Evolutionary conservation across 2,888 invertebrate species (phyloP).

Genomic region (Plagiodera versicolora): DNA sequence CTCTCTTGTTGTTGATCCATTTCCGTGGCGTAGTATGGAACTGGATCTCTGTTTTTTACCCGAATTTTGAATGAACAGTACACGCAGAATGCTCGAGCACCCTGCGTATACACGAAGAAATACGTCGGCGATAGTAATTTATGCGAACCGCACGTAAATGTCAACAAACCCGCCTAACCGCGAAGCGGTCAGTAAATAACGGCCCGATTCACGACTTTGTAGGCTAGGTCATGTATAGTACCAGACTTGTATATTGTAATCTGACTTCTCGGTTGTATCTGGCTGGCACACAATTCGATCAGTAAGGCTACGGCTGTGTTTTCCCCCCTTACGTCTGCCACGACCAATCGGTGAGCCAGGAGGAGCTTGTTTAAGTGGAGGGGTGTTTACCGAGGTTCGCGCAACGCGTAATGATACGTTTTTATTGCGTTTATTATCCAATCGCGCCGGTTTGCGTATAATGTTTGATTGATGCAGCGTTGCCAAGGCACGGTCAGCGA

Average conservation of each 20-base stretch:
- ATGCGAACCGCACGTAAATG: constrained; percentile 17
- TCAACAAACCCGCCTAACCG: constrained; percentile 14
- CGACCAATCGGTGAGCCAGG: constrained; percentile 46
- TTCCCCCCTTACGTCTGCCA: constrained; percentile 32
- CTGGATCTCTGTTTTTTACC: constrained; percentile 85
- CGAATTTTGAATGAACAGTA: constrained; percentile 71
- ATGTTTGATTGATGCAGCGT: constrained; percentile 35
- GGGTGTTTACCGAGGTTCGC: constrained; percentile 45
- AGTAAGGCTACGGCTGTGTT: constrained; percentile 32
- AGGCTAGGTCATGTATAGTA: constrained; percentile 40
- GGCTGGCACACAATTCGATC: constrained; percentile 24
- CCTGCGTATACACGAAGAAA: constrained; percentile 44
- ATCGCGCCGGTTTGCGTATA: constrained; percentile 45
- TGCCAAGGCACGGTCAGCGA: neutral
- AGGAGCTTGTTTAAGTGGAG: constrained; percentile 49
- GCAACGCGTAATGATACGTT: constrained; percentile 50
- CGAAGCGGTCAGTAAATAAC: neutral
- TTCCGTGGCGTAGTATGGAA: constrained; percentile 84
- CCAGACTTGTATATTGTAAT: constrained; percentile 12
- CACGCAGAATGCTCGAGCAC: constrained; percentile 53
- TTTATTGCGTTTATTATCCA: constrained; percentile 52
- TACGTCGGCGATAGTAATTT: constrained; percentile 18
- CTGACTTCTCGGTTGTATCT: neutral
- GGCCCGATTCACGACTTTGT: constrained; percentile 9
- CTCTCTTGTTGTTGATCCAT: constrained; percentile 54